Conservation (phyloP, 2,797 vertebrate genomes). For the Sciurus carolinensis region DNA sequence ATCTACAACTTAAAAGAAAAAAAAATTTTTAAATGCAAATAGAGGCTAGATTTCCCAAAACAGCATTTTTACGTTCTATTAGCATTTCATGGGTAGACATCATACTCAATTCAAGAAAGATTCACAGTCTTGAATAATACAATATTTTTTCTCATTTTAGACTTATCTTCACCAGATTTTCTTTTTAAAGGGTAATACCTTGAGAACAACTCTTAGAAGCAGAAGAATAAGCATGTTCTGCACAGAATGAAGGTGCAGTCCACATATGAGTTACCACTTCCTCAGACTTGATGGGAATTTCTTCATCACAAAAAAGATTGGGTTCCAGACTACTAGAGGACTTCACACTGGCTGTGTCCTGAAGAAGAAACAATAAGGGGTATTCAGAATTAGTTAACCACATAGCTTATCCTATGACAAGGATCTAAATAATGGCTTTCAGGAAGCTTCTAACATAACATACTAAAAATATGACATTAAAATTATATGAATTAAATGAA, state of each 20-base stretch:
- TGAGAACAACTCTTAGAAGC: constrained; percentile 98
- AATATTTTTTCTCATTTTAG: background rate
- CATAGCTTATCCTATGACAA: background rate
- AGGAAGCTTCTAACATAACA: constrained; percentile 22
- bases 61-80: background rate
- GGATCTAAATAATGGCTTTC: constrained; percentile 33
- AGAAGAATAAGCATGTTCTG: constrained; percentile 98
- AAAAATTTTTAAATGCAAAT: background rate
- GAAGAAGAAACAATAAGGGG: constrained; percentile 76
- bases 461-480: constrained; percentile 43
- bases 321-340: constrained; percentile 94
- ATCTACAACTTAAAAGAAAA: no score
- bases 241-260: constrained; percentile 97
- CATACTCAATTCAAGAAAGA: background rate
- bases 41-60: constrained; percentile 30
- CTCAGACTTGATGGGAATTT: constrained; percentile 99
- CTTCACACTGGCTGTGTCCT: constrained; percentile 97
- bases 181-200: constrained; percentile 89
- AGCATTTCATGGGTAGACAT: constrained; percentile 10
- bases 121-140: background rate
- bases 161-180: background rate
- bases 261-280: constrained; percentile 99
- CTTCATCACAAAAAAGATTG: constrained; percentile 98
- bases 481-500: constrained; percentile 41
- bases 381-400: constrained; percentile 46